Evolutionary conservation across 2,888 invertebrate genomes (phyloP).

Genomic region (Drosophila falleni): DNA sequence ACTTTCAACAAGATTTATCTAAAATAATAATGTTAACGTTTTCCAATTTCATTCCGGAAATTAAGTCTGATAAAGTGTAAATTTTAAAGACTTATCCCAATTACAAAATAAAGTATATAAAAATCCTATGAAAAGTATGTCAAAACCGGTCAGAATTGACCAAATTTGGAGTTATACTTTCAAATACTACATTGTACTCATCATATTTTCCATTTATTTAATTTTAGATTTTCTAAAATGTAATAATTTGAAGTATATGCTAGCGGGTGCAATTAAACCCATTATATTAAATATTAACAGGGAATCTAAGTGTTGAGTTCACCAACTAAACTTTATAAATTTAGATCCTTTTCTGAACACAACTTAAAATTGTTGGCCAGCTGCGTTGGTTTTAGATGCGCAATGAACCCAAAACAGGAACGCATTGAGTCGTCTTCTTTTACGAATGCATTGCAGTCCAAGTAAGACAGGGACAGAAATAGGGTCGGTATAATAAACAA

Average conservation of each 20-base stretch:
- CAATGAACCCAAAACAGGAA: conserved; percentile 17
- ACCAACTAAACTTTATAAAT: not conserved
- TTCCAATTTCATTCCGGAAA: too few relatives aligned
- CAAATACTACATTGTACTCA: too few relatives aligned
- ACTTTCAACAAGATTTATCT: too few relatives aligned
- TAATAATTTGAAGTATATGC: not conserved
- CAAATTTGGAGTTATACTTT: too few relatives aligned
- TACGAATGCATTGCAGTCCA: not conserved
- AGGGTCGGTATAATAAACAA: conserved; percentile 12
- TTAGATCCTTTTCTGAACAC: not conserved
- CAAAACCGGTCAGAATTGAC: too few relatives aligned
- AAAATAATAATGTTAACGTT: too few relatives aligned
- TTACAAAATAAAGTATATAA: too few relatives aligned
- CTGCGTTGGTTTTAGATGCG: conserved; percentile 8
- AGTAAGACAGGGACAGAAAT: conserved; percentile 26
- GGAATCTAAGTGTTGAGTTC: not conserved
- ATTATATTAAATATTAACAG: not conserved
- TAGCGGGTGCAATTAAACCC: not conserved
- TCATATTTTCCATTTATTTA: too few relatives aligned
- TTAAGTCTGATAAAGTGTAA: too few relatives aligned
- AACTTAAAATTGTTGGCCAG: conserved; percentile 3
- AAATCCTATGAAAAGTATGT: too few relatives aligned
- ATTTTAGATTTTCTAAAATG: too few relatives aligned
- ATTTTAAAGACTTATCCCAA: too few relatives aligned
- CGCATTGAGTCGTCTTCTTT: conserved; percentile 3